Evolutionary conservation across 2,113 vertebrate genomes (phyloP).

Genomic region (Sardina pilchardus): DNA sequence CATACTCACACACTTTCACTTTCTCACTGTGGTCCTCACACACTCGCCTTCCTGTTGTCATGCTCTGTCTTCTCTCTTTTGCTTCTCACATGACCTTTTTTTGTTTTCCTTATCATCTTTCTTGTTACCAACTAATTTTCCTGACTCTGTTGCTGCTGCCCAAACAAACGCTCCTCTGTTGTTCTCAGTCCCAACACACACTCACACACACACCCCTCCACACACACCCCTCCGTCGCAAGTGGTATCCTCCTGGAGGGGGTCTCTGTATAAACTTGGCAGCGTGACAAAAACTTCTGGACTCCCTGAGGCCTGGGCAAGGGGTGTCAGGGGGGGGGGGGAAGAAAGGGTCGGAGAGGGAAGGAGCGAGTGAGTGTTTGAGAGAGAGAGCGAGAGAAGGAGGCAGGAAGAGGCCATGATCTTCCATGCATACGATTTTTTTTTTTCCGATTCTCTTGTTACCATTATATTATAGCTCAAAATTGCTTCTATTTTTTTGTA

Average conservation of each 20-base stretch:
- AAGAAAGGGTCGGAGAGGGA: neutral
- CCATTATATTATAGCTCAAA: too few relatives aligned
- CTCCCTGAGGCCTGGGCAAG: neutral
- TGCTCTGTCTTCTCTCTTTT: neutral
- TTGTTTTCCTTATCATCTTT: neutral
- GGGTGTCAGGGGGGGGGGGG: neutral
- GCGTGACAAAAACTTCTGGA: neutral
- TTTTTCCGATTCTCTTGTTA: too few relatives aligned
- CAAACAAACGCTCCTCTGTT: neutral
- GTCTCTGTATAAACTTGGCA: neutral
- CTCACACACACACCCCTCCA: neutral
- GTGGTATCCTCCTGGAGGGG: neutral
- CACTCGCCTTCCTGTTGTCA: neutral
- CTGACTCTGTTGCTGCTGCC: neutral
- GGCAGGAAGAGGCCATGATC: neutral
- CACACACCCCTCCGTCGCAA: neutral
- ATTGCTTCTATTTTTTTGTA: too few relatives aligned
- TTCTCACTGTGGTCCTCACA: neutral
- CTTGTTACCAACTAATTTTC: neutral
- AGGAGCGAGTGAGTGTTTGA: neutral
- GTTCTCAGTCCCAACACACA: neutral
- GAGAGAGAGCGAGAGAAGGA: neutral
- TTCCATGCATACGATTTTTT: too few relatives aligned
- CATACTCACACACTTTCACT: neutral
- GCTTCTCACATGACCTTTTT: neutral